Evolutionary conservation across 2,888 invertebrate genomes (phyloP).

Genomic region (Entomobrya proxima): DNA sequence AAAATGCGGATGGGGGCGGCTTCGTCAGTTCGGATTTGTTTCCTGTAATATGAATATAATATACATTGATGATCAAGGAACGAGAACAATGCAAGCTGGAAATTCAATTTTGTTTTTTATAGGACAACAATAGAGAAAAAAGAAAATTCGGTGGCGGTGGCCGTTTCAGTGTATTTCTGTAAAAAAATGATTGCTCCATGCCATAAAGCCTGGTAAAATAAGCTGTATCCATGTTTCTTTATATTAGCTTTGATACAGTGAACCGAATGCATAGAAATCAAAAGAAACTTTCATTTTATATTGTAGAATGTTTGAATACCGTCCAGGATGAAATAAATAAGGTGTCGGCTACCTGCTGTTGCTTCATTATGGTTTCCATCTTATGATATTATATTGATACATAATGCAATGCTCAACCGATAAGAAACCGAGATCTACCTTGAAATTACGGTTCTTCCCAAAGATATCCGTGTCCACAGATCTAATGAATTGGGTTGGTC

Average conservation of each 20-base stretch:
- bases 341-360: conserved; percentile 69
- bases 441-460: conserved; percentile 64
- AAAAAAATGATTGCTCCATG: conserved; percentile 44
- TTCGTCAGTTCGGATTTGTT: conserved; percentile 45
- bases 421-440: conserved; percentile 52
- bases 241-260: not conserved
- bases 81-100: conserved; percentile 56
- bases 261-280: not conserved
- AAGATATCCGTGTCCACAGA: conserved; percentile 65
- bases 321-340: conserved; percentile 67
- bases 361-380: conserved; percentile 42
- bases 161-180: not conserved
- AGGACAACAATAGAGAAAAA: conserved; percentile 24
- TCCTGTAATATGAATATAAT: conserved; percentile 55
- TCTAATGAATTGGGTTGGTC: conserved; percentile 70
- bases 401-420: not conserved
- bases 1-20: conserved; percentile 57
- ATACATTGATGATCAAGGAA: not conserved
- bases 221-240: conserved; percentile 47
- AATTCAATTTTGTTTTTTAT: conserved; percentile 61
- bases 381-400: not conserved
- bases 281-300: not conserved
- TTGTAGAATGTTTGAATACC: conserved; percentile 62
- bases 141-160: conserved; percentile 39
- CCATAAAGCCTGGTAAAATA: not conserved